Evolutionary conservation across 2,888 invertebrate genomes (phyloP).

Genomic region (Agriotes lineatus): DNA sequence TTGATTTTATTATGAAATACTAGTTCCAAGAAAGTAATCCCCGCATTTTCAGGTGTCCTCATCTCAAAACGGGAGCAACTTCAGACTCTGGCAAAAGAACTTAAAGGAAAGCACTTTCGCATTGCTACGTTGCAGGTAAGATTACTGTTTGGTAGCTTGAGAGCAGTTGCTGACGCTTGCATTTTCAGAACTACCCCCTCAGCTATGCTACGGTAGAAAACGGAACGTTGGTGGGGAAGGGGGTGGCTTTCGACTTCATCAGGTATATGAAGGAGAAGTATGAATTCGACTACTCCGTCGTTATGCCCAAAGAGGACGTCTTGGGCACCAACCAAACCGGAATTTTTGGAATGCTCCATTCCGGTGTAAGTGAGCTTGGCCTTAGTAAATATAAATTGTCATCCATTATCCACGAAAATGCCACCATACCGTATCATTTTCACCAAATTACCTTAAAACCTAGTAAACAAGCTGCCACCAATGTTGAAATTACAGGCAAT

Average conservation of each 20-base stretch:
- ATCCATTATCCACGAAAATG: too few species aligned
- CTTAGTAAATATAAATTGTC: too few species aligned
- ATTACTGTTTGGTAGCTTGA: neutral
- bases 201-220: conserved; percentile 69
- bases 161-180: neutral
- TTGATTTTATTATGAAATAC: too few species aligned
- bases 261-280: conserved; percentile 73
- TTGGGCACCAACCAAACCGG: conserved; percentile 72
- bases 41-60: neutral
- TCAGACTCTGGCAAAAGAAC: conserved; percentile 11
- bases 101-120: conserved; percentile 20
- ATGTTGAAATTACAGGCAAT: too few species aligned
- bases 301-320: conserved; percentile 71
- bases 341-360: conserved; percentile 73
- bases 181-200: conserved; percentile 69
- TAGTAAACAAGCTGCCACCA: too few species aligned
- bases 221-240: conserved; percentile 70
- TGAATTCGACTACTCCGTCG: conserved; percentile 78
- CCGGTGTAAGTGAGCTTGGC: conserved; percentile 69
- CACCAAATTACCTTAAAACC: too few species aligned
- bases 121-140: conserved; percentile 38
- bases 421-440: too few species aligned
- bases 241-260: conserved; percentile 77
- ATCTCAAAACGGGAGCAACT: neutral
- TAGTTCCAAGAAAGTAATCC: too few species aligned